These are phyloP conservation scores for Cephus cinctus DNA, from an alignment of 1,140 invertebrate species.

Conservation along the genomic window DNA sequence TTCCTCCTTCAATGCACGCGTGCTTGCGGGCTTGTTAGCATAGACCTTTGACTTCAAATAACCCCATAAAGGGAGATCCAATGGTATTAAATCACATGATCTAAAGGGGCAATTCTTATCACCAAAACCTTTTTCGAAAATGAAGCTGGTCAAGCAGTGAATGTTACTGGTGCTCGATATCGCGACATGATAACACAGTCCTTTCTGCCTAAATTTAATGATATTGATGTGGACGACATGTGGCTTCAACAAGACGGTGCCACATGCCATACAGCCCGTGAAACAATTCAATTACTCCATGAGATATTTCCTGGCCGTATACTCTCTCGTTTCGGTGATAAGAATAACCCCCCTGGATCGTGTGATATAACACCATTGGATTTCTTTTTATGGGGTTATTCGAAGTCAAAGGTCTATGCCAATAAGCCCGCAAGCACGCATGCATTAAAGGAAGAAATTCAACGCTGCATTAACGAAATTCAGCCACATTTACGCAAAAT, in stretches of 20 bases:
- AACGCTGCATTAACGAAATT: constrained; percentile 8
- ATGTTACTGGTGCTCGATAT: constrained; percentile 31
- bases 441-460: constrained; percentile 9
- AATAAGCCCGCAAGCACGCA: constrained; percentile 13
- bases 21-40: constrained; percentile 25
- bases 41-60: constrained; percentile 24
- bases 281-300: constrained; percentile 28
- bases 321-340: constrained; percentile 27
- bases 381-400: constrained; percentile 21
- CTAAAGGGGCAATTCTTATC: constrained; percentile 24
- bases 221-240: constrained; percentile 16
- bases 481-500: constrained; percentile 11
- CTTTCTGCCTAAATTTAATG: constrained; percentile 23
- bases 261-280: constrained; percentile 22
- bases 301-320: constrained; percentile 24
- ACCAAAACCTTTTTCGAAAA: constrained; percentile 51
- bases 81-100: constrained; percentile 25
- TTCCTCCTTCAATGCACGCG: constrained; percentile 21
- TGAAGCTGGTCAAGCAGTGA: constrained; percentile 42
- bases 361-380: constrained; percentile 28
- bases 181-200: constrained; percentile 21
- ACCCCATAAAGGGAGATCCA: constrained; percentile 18
- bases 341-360: constrained; percentile 24
- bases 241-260: constrained; percentile 22
- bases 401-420: constrained; percentile 19